A percentile compares a stretch with the other conserved stretches of the same genome.
These are phyloP conservation scores for Nematolebias whitei DNA, from an alignment of 2,113 vertebrate genomes.

Conservation along the genomic window DNA sequence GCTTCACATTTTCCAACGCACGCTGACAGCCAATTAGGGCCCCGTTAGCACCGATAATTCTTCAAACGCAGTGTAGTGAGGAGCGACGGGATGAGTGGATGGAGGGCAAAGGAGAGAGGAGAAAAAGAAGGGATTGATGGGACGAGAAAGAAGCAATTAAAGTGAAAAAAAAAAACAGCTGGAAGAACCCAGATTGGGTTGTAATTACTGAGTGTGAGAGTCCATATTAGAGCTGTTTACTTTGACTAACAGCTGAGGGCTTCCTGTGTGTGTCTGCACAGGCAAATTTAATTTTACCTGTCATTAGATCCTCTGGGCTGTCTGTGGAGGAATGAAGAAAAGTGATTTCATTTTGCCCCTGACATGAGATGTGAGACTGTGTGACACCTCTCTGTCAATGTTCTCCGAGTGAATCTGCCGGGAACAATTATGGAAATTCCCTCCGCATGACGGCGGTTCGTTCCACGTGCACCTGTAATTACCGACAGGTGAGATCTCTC, in stretches of 20 bases:
- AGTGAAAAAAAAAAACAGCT: constrained; percentile 60
- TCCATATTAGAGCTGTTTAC: constrained; percentile 70
- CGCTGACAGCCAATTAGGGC: constrained; percentile 81
- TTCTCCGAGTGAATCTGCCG: neutral
- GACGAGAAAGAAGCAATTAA: constrained; percentile 71
- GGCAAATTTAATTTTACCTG: constrained; percentile 73
- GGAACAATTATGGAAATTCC: constrained; percentile 3
- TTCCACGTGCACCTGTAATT: constrained; percentile 20
- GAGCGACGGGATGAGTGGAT: constrained; percentile 23
- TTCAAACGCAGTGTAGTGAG: constrained; percentile 59
- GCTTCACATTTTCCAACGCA: constrained; percentile 65
- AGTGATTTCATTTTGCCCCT: constrained; percentile 20
- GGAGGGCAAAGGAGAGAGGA: constrained; percentile 9
- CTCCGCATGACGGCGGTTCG: neutral
- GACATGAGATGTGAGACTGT: constrained; percentile 9
- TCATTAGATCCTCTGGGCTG: constrained; percentile 44
- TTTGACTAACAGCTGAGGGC: constrained; percentile 59
- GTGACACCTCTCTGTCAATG: constrained; percentile 33
- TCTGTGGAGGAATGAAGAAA: constrained; percentile 11
- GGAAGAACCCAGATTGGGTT: constrained; percentile 63
- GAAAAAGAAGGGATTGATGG: constrained; percentile 23
- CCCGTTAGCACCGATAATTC: constrained; percentile 72
- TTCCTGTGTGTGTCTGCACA: constrained; percentile 37
- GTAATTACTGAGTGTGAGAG: constrained; percentile 71
- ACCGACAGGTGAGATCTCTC: constrained; percentile 16